Conservation (phyloP, 1,140 invertebrate species). For the Drosophila oshimai region DNA sequence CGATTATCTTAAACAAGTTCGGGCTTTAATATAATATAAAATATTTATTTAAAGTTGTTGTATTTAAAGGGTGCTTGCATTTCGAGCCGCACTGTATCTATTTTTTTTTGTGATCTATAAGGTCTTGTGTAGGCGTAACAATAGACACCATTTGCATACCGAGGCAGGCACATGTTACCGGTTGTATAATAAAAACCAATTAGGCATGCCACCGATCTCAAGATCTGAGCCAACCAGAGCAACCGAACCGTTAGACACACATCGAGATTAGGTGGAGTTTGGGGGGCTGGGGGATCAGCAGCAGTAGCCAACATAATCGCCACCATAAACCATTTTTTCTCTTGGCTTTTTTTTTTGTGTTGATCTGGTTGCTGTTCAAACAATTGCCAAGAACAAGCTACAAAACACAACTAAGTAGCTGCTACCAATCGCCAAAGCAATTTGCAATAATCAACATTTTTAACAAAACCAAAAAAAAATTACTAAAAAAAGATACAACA, state of each 20-base stretch:
- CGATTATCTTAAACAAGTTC: no score
- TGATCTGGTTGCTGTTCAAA: constrained; percentile 62
- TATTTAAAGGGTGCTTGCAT: neutral
- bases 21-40: no score
- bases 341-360: neutral
- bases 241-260: constrained; percentile 53
- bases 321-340: constrained; percentile 46
- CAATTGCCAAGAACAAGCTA: constrained; percentile 75
- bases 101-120: constrained; percentile 20
- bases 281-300: neutral
- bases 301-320: constrained; percentile 45
- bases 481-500: constrained; percentile 25
- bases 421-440: constrained; percentile 80
- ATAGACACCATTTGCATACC: constrained; percentile 73
- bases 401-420: constrained; percentile 78
- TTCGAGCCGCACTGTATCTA: constrained; percentile 3
- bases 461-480: constrained; percentile 51
- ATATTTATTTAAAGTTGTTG: neutral
- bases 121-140: constrained; percentile 64
- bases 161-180: constrained; percentile 21
- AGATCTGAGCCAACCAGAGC: constrained; percentile 26
- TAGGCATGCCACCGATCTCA: constrained; percentile 67
- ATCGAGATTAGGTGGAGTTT: constrained; percentile 33
- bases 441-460: constrained; percentile 81
- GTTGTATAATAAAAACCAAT: constrained; percentile 63